A percentile compares a stretch with the other conserved stretches of the same genome.
These are phyloP conservation scores for Axis porcinus DNA, from an alignment of 2,113 vertebrate species.

Conservation along the genomic window DNA sequence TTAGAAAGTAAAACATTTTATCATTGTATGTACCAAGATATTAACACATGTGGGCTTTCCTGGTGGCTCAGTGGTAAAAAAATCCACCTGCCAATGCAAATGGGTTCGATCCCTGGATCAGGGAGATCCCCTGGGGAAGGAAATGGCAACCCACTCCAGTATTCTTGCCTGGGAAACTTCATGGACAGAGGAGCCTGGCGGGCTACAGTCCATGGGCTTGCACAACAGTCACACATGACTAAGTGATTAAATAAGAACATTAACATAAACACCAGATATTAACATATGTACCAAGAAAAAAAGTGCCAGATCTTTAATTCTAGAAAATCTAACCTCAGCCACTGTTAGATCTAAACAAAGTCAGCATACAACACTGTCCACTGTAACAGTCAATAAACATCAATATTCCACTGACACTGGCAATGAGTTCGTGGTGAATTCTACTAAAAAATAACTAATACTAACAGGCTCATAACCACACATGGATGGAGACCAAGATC, in stretches of 20 bases:
- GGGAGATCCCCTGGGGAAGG: not conserved
- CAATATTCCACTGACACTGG: not conserved
- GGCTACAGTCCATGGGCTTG: not conserved
- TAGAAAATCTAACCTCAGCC: constrained; percentile 2
- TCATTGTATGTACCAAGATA: not conserved
- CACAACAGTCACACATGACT: not conserved
- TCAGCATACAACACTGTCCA: not conserved
- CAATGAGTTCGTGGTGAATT: not conserved
- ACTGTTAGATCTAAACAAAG: constrained; percentile 10
- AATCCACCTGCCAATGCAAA: not conserved
- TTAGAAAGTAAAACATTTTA: not conserved
- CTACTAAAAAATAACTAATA: not conserved
- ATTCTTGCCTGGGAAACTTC: not conserved
- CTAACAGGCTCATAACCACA: not conserved
- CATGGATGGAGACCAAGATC: not conserved
- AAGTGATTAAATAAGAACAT: not conserved
- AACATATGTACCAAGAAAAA: not conserved
- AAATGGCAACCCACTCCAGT: not conserved
- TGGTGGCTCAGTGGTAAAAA: not conserved
- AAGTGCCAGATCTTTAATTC: not conserved
- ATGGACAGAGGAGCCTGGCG: not conserved
- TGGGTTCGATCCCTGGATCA: not conserved
- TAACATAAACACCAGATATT: not conserved
- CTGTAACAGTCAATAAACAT: not conserved
- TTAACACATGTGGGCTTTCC: not conserved